Evolutionary conservation across 1,140 invertebrate species (phyloP).

Genomic region (Psix sp.): DNA sequence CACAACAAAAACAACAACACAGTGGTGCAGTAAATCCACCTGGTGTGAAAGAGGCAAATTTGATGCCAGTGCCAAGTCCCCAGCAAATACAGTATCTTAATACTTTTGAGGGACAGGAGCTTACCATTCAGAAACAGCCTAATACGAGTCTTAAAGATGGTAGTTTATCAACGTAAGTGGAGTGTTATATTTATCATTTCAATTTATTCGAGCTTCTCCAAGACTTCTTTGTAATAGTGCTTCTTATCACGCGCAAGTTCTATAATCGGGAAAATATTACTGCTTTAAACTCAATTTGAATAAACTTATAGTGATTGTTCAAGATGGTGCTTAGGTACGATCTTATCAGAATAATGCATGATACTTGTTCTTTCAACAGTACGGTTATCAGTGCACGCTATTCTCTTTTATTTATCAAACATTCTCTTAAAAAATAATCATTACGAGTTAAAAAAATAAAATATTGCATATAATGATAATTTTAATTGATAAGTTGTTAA

Average conservation of each 20-base stretch:
- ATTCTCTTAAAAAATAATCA: too few relatives aligned
- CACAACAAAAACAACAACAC: conserved; percentile 84
- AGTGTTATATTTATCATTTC: conserved; percentile 64
- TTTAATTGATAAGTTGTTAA: too few relatives aligned
- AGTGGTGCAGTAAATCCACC: conserved; percentile 70
- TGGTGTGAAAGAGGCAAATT: conserved; percentile 87
- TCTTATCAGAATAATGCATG: conserved; percentile 1
- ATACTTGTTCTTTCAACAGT: neutral
- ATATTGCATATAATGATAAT: too few relatives aligned
- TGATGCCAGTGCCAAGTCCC: conserved; percentile 97
- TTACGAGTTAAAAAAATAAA: too few relatives aligned
- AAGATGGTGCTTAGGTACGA: neutral
- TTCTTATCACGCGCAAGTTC: neutral
- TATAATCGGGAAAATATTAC: neutral
- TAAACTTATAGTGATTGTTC: conserved; percentile 3
- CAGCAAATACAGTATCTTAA: conserved; percentile 97
- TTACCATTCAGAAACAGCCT: conserved; percentile 97
- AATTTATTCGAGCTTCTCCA: too few relatives aligned
- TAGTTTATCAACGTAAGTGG: conserved; percentile 80
- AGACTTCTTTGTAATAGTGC: too few relatives aligned
- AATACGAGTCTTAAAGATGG: conserved; percentile 92
- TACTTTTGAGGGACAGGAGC: conserved; percentile 96
- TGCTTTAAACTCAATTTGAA: neutral
- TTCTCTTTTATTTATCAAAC: too few relatives aligned
- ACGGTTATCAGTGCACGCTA: neutral